A percentile compares a stretch with the other conserved stretches of the same genome.
phyloP scores from a whole-genome alignment of 2,113 vertebrate species.

The Caretta caretta region DNA sequence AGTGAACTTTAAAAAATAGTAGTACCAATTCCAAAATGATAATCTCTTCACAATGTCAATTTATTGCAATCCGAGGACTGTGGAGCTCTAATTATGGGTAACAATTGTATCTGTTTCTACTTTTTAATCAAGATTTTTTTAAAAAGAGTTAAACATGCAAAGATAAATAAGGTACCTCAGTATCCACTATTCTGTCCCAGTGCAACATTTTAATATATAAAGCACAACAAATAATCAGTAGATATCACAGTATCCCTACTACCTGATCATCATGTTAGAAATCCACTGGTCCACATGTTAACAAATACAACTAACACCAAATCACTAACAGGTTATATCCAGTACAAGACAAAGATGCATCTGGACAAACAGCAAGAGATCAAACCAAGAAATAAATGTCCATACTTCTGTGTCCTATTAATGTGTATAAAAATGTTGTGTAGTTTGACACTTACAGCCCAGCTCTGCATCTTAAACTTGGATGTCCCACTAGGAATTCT shows the following conservation, averaged over 20 bases:
- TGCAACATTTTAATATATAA: neutral
- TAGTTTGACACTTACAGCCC: neutral
- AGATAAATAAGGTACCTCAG: neutral
- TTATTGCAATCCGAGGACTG: neutral
- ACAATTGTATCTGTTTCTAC: neutral
- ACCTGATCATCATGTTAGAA: neutral
- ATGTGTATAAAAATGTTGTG: neutral
- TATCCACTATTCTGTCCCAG: neutral
- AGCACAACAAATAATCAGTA: neutral
- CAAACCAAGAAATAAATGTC: neutral
- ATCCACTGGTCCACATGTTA: neutral
- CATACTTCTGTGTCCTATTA: neutral
- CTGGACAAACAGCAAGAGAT: neutral
- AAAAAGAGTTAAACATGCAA: neutral
- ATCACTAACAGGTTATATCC: neutral
- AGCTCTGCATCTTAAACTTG: neutral
- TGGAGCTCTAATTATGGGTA: neutral
- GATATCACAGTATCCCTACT: neutral
- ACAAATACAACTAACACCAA: neutral
- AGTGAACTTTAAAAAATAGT: conserved; percentile 3
- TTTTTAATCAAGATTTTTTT: neutral
- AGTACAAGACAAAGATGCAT: neutral
- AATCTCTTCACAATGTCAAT: neutral
- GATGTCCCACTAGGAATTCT: neutral
- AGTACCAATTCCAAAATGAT: neutral